A percentile compares a stretch with the other conserved stretches of the same genome.
These are phyloP conservation scores for Phataginus tetradactyla DNA, from an alignment of 2,797 vertebrate genomes.

Conservation along the genomic window DNA sequence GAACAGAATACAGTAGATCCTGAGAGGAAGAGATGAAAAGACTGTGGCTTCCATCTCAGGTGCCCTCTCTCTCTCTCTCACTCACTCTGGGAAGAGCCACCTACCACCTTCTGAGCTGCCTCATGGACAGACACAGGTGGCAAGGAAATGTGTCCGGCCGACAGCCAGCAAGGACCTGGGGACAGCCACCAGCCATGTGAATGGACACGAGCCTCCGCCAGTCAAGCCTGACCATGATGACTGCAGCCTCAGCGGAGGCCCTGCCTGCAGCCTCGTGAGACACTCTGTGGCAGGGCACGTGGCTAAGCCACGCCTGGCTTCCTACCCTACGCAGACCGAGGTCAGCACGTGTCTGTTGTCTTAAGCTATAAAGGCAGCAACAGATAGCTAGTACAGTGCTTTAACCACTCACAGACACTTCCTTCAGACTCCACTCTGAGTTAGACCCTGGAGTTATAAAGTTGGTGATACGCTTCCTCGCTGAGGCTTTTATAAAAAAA, in stretches of 20 bases:
- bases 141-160: neutral
- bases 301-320: neutral
- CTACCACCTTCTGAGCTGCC: neutral
- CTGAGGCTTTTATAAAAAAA: neutral
- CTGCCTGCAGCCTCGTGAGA: neutral
- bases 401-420: neutral
- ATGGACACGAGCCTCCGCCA: too few species aligned
- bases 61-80: neutral
- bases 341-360: neutral
- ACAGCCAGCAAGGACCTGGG: neutral
- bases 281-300: too few species aligned
- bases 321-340: neutral
- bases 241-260: neutral
- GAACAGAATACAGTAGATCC: neutral
- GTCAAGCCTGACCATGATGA: neutral
- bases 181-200: neutral
- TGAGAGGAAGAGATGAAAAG: neutral
- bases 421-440: neutral
- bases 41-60: neutral
- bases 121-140: neutral
- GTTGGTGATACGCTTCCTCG: neutral
- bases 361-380: neutral
- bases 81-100: neutral
- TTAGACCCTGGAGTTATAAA: neutral
- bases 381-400: neutral